These are phyloP conservation scores for Lophura nycthemera DNA, from an alignment of 2,113 vertebrate genomes.

Conservation along the genomic window DNA sequence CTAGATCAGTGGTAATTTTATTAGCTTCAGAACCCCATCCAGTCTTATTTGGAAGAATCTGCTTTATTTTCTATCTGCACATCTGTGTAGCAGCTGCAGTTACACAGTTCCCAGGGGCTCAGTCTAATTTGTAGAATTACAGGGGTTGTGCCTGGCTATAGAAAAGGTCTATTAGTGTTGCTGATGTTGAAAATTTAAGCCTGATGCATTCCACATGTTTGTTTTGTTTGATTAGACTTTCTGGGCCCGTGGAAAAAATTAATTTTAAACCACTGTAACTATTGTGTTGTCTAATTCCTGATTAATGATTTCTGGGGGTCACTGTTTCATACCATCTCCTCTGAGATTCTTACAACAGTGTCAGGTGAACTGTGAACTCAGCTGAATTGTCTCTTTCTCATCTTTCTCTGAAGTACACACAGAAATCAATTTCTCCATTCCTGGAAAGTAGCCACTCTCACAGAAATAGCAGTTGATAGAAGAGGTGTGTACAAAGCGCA, in stretches of 20 bases:
- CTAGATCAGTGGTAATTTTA: slow-evolving; percentile 32
- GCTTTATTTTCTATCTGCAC: slow-evolving; percentile 47
- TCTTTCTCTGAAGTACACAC: not conserved
- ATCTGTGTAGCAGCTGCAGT: slow-evolving; percentile 80
- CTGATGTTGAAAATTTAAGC: slow-evolving; percentile 70
- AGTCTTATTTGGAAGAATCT: slow-evolving; percentile 48
- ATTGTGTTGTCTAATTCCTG: not conserved
- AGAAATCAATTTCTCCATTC: not conserved
- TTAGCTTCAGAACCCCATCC: slow-evolving; percentile 43
- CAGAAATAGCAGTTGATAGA: not conserved
- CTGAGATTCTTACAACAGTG: not conserved
- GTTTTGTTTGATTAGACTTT: slow-evolving; percentile 52
- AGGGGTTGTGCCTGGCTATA: slow-evolving; percentile 75
- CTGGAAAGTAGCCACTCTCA: not conserved
- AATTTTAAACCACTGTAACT: not conserved
- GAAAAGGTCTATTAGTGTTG: slow-evolving; percentile 75
- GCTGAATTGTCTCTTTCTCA: not conserved
- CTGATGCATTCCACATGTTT: slow-evolving; percentile 80
- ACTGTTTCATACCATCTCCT: not conserved
- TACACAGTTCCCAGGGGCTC: slow-evolving; percentile 74
- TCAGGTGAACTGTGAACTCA: not conserved
- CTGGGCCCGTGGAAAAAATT: slow-evolving; percentile 14
- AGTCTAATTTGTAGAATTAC: slow-evolving; percentile 80
- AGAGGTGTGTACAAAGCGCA: not conserved
- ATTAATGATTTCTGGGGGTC: not conserved